These are phyloP conservation scores for Andrena fulva DNA, from an alignment of 2,888 invertebrate genomes.

Conservation along the genomic window DNA sequence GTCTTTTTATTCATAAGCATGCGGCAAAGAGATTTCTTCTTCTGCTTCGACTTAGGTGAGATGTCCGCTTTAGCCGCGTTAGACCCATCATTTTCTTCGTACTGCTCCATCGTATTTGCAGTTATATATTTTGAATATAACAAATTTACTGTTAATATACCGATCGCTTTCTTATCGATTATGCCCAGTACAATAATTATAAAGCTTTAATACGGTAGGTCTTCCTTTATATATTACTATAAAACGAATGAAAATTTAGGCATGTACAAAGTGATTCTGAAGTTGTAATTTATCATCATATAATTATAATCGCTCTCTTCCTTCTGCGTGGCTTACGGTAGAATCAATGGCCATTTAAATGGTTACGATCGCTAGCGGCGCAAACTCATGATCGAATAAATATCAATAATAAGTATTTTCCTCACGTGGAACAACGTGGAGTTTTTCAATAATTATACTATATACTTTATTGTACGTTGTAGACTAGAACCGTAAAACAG, in stretches of 20 bases:
- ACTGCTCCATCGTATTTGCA: constrained; percentile 75
- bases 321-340: neutral
- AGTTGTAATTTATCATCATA: neutral
- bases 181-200: neutral
- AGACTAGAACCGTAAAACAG: constrained; percentile 47
- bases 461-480: constrained; percentile 36
- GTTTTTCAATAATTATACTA: constrained; percentile 14
- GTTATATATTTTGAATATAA: constrained; percentile 35
- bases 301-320: constrained; percentile 1
- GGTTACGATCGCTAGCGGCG: neutral
- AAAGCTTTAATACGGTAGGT: constrained; percentile 8
- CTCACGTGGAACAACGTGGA: constrained; percentile 25
- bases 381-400: neutral
- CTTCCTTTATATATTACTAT: constrained; percentile 3
- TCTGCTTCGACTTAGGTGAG: constrained; percentile 81
- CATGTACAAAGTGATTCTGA: constrained; percentile 18
- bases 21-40: constrained; percentile 83
- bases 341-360: constrained; percentile 6
- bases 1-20: constrained; percentile 84
- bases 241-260: constrained; percentile 15
- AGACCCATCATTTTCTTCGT: constrained; percentile 70
- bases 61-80: constrained; percentile 69
- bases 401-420: constrained; percentile 7
- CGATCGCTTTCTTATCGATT: constrained; percentile 1
- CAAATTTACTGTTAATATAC: constrained; percentile 37